Base-by-base conservation (phyloP, 1,140 invertebrate species). In the Notospermus geniculatus region DNA sequence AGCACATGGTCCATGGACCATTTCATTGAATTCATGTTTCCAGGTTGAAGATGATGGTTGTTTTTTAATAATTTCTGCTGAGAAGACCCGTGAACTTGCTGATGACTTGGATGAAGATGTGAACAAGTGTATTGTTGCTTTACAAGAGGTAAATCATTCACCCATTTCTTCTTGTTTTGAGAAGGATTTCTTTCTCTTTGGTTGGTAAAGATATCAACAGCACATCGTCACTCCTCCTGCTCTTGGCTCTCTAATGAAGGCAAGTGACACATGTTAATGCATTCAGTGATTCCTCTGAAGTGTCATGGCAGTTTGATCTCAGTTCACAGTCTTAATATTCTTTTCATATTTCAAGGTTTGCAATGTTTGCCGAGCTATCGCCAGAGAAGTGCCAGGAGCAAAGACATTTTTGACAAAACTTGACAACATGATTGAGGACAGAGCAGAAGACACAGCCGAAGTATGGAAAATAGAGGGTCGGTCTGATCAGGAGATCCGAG, bases 341-440 rank as follows among this genome's bases (percentile, higher is more conserved):
- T 22, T 41, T 17, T 25, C 25, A 11, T 27, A n/a, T 32, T 28
- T 32, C 25, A 2, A 75, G 73, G 70, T 69, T 69, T 68, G 69
- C 30, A 62, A 62, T 55, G 66, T 73, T 17, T 66, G 68, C 54
- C 70, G 68, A 59, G 59, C 71, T 22, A 67, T 71, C 22, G 32
- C 64, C 28, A 69, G 57, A 41, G 73, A 75, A 59, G 68, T 67
- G 30, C 71, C 73, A 29, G 46, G 36, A 7, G 52, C 73, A 7
- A 57, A 60, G 9, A 54, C 46, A 11, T 65, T 65, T 9, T 54
- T 75, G 46, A 60, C 72, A 29, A 65, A 63, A 46, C 45, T 59
- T 2, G 58, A 62, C 2, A 56, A n/a, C 9, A 66, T 73, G 59
- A 66, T 62, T 50, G 45, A 70, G 54, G 65, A 69, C 50, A 62